Conservation (phyloP, 2,113 vertebrate species). For the Perca fluviatilis region DNA sequence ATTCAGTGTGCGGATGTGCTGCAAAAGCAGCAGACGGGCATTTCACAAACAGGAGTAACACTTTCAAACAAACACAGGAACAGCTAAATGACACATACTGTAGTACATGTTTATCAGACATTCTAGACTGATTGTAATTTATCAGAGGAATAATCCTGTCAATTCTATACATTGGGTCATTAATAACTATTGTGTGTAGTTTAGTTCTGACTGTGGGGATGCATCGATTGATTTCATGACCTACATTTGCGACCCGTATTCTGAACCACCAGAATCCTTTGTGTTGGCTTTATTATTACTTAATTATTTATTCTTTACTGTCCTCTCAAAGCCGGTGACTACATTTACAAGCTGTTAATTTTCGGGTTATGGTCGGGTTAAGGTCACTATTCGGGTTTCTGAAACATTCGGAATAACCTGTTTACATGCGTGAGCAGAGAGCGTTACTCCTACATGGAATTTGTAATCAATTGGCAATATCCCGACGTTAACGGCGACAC, state of each 20-base stretch:
- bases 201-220: not conserved
- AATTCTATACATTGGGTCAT: too few relatives aligned
- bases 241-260: not conserved
- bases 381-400: too few relatives aligned
- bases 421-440: too few relatives aligned
- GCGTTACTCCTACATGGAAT: too few relatives aligned
- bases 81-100: not conserved
- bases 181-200: constrained; percentile 5
- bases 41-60: not conserved
- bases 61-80: not conserved
- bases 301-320: too few relatives aligned
- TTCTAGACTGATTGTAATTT: not conserved
- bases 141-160: not conserved
- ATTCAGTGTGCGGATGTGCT: too few relatives aligned
- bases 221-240: not conserved
- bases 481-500: too few relatives aligned
- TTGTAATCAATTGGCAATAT: too few relatives aligned
- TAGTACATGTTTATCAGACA: not conserved
- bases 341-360: too few relatives aligned
- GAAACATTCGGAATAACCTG: too few relatives aligned
- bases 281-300: not conserved
- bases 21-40: not conserved
- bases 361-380: too few relatives aligned
- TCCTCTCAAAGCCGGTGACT: not conserved
- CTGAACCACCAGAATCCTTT: not conserved